Base-by-base conservation (phyloP, 2,797 vertebrate species). In the Hafferia zeledoni region DNA sequence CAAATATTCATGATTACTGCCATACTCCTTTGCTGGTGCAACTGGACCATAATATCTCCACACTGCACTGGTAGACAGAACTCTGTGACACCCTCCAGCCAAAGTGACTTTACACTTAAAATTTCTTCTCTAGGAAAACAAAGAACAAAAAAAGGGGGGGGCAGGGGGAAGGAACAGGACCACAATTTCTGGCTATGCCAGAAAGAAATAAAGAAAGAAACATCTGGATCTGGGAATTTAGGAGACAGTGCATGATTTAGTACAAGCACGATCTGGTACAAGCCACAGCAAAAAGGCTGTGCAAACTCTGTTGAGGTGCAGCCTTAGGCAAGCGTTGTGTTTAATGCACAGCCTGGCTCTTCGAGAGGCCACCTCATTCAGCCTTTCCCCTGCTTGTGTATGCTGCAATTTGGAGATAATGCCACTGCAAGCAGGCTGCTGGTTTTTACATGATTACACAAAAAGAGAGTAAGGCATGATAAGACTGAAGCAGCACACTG, bases 101-200 rank as follows among this genome's bases (percentile, higher is more conserved):
- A 46, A 86, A 81, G 16, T 17, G 24, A 49, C n/a, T 33, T 81
- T 74, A 56, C 9, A 18, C 44, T 44, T 75, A 24, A 47, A 79
- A 81, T 41, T 37, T 65, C 6, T 24, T 59, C 43, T 47, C 35
- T 30, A 57, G 8, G 7, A 12, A 47, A 33, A 49, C 4, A 56
- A 30, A 46, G 31, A 31, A 31, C 14, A 56, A 33, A 47, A 27
- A 6, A 1, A n/a, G n/a, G 1, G 1, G 1, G 1, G 2, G 2
- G 1, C 4, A 3, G 15, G 5, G 5, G 9, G 9, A 35, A 35
- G 5, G 6, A n/a, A 2, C 10, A 68, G 16, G 7, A 17, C 10
- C 9, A 70, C 43, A 63, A 50, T 37, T 78, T 70, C 39, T 67
- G 5, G 13, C 28, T 87, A 39, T 55, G 61, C 10, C 18, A 83